phyloP scores from a whole-genome alignment of 2,797 vertebrate genomes.

The Sebastes hubbsi region DNA sequence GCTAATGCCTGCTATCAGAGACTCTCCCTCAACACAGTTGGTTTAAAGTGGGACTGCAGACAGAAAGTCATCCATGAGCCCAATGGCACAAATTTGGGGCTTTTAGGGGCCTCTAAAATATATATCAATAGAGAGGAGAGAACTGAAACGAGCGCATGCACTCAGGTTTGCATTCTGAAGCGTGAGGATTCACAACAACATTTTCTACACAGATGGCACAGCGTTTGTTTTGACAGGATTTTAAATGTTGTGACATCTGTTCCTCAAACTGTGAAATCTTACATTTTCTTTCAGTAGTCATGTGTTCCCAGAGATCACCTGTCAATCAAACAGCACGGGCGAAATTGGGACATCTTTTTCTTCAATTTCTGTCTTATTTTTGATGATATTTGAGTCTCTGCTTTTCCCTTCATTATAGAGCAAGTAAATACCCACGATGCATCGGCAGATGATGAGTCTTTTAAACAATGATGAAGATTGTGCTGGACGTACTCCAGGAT shows the following conservation, averaged over 20 bases:
- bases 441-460: neutral
- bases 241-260: neutral
- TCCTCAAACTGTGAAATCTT: neutral
- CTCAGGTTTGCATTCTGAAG: neutral
- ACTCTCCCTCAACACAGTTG: rapidly evolving
- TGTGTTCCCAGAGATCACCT: too few relatives aligned
- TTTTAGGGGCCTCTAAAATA: neutral
- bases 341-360: neutral
- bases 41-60: neutral
- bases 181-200: neutral
- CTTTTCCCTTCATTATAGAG: neutral
- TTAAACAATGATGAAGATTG: neutral
- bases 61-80: neutral
- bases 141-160: neutral
- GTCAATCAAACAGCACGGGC: neutral
- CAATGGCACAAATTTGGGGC: neutral
- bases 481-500: neutral
- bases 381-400: neutral
- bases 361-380: neutral
- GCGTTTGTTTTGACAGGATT: neutral
- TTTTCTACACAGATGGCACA: neutral
- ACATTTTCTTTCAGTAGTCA: neutral
- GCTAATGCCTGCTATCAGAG: neutral
- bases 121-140: neutral
- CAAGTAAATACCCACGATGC: neutral